Evolutionary conservation across 1,140 invertebrate genomes (phyloP).

Genomic region (Archegozetes longisetosus): DNA sequence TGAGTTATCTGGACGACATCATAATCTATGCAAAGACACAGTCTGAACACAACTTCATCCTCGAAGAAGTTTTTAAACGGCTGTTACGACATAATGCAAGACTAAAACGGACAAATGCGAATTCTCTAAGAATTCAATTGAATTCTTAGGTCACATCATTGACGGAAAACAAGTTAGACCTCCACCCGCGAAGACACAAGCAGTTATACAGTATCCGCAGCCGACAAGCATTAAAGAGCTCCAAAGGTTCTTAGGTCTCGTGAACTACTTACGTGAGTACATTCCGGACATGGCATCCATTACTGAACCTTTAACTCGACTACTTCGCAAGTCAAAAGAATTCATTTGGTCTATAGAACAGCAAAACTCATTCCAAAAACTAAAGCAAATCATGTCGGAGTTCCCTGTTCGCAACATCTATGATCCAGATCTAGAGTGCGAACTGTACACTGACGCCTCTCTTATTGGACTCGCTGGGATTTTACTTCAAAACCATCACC

Average conservation of each 20-base stretch:
- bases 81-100: too few species aligned
- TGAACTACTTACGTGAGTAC: constrained; percentile 5
- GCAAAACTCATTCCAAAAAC: constrained; percentile 7
- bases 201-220: too few species aligned
- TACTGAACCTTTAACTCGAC: neutral
- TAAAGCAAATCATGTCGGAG: neutral
- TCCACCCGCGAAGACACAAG: too few species aligned
- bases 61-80: too few species aligned
- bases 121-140: too few species aligned
- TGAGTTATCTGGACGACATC: too few species aligned
- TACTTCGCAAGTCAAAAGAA: neutral
- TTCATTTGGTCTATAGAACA: constrained; percentile 3
- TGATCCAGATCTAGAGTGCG: neutral
- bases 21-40: too few species aligned
- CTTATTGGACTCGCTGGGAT: constrained; percentile 30
- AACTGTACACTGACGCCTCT: constrained; percentile 24
- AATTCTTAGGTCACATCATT: too few species aligned
- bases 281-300: constrained; percentile 2
- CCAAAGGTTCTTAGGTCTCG: constrained; percentile 31
- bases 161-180: too few species aligned
- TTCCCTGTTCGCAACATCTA: constrained; percentile 4
- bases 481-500: neutral
- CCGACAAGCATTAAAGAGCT: constrained; percentile 28
- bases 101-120: too few species aligned
- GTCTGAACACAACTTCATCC: too few species aligned